Base-by-base conservation (phyloP, 2,888 invertebrate species). In the Xanthorhoe designata region DNA sequence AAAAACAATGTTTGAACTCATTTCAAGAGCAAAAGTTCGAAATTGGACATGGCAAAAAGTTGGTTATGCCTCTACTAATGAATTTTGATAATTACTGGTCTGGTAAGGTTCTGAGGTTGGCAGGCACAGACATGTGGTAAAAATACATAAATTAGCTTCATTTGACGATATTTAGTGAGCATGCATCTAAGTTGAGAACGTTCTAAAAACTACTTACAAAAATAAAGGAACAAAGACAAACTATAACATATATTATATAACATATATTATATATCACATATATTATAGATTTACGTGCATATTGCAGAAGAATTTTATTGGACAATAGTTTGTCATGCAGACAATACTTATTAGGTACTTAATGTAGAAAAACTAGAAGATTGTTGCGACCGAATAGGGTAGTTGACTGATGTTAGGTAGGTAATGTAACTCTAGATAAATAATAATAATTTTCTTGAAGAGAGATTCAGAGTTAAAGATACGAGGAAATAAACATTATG, bases 41-140 rank as follows among this genome's bases (percentile, higher is more conserved):
- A n/a, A 9, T 45, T 15, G n/a, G 2, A 10, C 10, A 13, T 51
- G 51, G 24, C 24, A 19, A 19, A 51, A 24, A 51, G 24, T 51
- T 51, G 13, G 51, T 24, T 51, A 51, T 51, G 51, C 51, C 19
- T 49, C 29, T 17, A 54, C 32, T 35, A 13, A 61, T 17, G 49
- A 45, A 32, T 32, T 57, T 56, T 19, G 52, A 65, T 65, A 66
- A 38, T 66, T 66, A 66, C 66, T 66, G 66, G 61, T 61, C 38
- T 66, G 66, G 66, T 58, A 66, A 18, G 52, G 49, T 66, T 66
- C 66, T 66, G 65, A 56, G 52, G 38, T 51, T 53, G 64, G 38
- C 65, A 60, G 64, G 58, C 47, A 64, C 69, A 64, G 60, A 61
- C 61, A 66, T 67, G 64, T 64, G 51, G 50, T 51, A 54, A 52